Percentiles rank a stretch among this genome's conserved stretches.
Evolutionary conservation across 2,797 vertebrate genomes (phyloP).

Genomic region (Crenuchus spilurus): DNA sequence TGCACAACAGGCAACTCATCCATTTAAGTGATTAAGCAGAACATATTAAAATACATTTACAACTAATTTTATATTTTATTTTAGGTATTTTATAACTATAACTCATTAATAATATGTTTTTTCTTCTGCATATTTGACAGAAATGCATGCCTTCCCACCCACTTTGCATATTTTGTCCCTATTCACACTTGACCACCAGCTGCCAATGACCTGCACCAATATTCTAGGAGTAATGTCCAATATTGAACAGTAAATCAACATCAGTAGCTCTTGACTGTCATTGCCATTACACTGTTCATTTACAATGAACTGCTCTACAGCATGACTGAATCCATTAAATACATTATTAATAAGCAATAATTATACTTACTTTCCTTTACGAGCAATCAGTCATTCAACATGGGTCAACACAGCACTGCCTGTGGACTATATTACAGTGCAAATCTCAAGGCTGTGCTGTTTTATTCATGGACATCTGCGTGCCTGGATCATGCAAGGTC

Average conservation of each 20-base stretch:
- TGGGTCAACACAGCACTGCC: neutral
- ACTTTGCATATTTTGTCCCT: too few species aligned
- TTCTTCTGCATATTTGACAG: too few species aligned
- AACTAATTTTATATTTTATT: too few species aligned
- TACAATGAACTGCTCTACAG: neutral
- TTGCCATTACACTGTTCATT: neutral
- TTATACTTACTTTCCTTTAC: constrained; percentile 7
- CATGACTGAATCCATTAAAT: neutral
- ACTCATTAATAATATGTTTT: too few species aligned
- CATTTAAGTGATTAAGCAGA: too few species aligned
- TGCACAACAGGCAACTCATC: too few species aligned
- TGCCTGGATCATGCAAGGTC: constrained; percentile 23
- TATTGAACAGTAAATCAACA: neutral
- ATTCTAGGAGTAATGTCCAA: neutral
- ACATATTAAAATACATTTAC: too few species aligned
- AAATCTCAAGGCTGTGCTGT: constrained; percentile 17
- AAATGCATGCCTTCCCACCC: too few species aligned
- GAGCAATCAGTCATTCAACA: neutral
- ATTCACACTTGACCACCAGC: too few species aligned
- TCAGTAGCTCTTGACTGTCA: neutral
- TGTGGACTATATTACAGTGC: neutral
- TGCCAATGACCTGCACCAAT: too few species aligned
- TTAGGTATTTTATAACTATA: too few species aligned
- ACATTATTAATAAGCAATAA: constrained; percentile 1
- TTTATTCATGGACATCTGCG: constrained; percentile 47